Base-by-base conservation (phyloP, 1,140 invertebrate species). In the Atta texana region DNA sequence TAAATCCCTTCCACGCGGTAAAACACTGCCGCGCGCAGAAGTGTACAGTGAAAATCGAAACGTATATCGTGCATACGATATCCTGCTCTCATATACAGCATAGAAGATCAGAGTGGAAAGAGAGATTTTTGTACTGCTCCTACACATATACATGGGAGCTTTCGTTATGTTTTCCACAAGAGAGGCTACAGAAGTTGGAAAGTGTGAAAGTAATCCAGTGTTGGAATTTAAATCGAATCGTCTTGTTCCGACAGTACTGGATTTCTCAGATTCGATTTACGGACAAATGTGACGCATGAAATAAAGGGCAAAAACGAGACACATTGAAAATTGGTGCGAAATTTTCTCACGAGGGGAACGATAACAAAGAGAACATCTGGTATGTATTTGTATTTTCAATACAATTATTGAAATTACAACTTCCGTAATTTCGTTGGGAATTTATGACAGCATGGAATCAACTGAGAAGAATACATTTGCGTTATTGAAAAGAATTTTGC, bases 221-320 rank as follows among this genome's bases (percentile, higher is more conserved):
- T 75, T 84, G 57, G 80, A 84, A 75, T 84, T 84, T 74, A 84
- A 84, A 84, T 84, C 69, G 80, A 84, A 84, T 84, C 39, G 53
- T 61, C 80, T 84, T 74, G 80, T 61, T 84, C 24, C 80, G 80
- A 75, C 69, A 84, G 69, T n/a, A 55, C 55, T 51, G 55, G 31
- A 84, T 84, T 84, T 21, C 34, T 84, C 69, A 61, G 28, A 84
- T 84, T 84, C 69, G 72, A 84, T 84, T 69, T 74, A 24, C n/a
- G 75, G 69, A 71, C 66, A 71, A 81, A 84, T 75, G 80, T 74
- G 55, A 74, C 69, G 57, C 39, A 21, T n/a, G 18, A 49, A 44
- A 39, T 55, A 59, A 82, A 61, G 57, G 24, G n/a, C 39, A 82
- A 82, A 72, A 82, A 59, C 53, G 39, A 82, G 21, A 28, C n/a